Conservation (phyloP, 2,888 invertebrate species). For the Tachystola acroxantha region DNA sequence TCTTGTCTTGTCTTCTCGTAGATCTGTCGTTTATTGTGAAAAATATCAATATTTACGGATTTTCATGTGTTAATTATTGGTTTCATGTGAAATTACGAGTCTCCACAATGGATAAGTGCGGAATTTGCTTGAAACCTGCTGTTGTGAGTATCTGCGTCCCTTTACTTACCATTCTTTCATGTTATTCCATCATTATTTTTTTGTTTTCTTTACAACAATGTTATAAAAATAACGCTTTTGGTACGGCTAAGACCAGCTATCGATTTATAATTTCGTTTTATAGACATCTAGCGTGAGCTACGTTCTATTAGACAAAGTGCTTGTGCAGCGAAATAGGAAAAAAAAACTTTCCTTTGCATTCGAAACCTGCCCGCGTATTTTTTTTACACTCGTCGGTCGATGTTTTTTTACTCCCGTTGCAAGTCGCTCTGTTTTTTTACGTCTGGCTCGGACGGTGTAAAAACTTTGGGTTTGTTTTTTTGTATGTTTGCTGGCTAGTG, state of each 20-base stretch:
- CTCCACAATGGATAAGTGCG: slow-evolving; percentile 68
- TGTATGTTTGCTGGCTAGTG: slow-evolving; percentile 13
- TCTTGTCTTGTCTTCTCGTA: slow-evolving; percentile 51
- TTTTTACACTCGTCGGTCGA: slow-evolving; percentile 48
- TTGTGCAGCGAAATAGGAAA: slow-evolving; percentile 26
- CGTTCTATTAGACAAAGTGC: slow-evolving; percentile 9
- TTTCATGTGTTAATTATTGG: slow-evolving; percentile 44
- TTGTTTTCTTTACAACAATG: slow-evolving; percentile 69
- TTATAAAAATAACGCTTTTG: slow-evolving; percentile 58
- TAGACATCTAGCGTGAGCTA: slow-evolving; percentile 13
- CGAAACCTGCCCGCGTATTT: slow-evolving; percentile 74
- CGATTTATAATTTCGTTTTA: slow-evolving; percentile 10
- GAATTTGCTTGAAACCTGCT: slow-evolving; percentile 64
- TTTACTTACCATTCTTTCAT: slow-evolving; percentile 37
- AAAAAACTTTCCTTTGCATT: slow-evolving; percentile 51
- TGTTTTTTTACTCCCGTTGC: slow-evolving; percentile 22
- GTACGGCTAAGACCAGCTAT: slow-evolving; percentile 19
- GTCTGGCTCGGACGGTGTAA: slow-evolving; percentile 46
- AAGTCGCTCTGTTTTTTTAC: slow-evolving; percentile 65
- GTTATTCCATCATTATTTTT: slow-evolving; percentile 53
- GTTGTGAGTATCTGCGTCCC: slow-evolving; percentile 50
- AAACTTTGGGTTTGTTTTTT: slow-evolving; percentile 24
- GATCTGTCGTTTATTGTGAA: slow-evolving; percentile 37
- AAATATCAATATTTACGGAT: slow-evolving; percentile 50
- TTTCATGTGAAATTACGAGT: slow-evolving; percentile 26